A percentile compares a stretch with the other conserved stretches of the same genome.
phyloP scores from a whole-genome alignment of 2,797 vertebrate species.

The Loriculus beryllinus region DNA sequence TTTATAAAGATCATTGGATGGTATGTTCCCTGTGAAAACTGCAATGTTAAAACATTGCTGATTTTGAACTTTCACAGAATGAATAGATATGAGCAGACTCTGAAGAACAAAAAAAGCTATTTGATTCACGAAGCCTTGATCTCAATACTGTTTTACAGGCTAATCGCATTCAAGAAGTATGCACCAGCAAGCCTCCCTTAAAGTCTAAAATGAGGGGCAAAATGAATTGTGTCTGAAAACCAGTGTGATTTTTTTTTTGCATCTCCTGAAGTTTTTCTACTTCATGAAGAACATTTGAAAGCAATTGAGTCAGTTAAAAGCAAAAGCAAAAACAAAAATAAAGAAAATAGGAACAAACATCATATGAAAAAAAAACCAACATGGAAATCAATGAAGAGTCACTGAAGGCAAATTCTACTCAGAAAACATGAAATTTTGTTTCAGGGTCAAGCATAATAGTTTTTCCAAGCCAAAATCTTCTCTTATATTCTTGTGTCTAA shows the following conservation, averaged over 20 bases:
- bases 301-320: not conserved
- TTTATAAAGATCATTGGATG: not conserved
- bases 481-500: not conserved
- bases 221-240: not conserved
- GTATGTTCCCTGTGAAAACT: not conserved
- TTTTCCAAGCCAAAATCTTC: not conserved
- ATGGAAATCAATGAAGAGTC: not conserved
- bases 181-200: not conserved
- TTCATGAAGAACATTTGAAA: not conserved
- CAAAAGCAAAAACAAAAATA: not conserved
- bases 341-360: fast-evolving
- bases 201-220: not conserved
- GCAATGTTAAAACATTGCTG: not conserved
- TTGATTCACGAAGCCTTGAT: not conserved
- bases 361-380: fast-evolving
- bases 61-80: not conserved
- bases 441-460: not conserved
- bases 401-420: not conserved
- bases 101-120: not conserved
- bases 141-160: not conserved
- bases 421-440: not conserved
- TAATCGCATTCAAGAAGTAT: not conserved
- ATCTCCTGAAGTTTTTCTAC: not conserved
- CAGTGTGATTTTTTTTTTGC: not conserved
- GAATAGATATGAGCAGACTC: not conserved